Evolutionary conservation across 53 echinoderm and acorn worm species (phyloP), one percentile per base, ranked within the genome.

Genomic region (Echinarachnius parma): DNA sequence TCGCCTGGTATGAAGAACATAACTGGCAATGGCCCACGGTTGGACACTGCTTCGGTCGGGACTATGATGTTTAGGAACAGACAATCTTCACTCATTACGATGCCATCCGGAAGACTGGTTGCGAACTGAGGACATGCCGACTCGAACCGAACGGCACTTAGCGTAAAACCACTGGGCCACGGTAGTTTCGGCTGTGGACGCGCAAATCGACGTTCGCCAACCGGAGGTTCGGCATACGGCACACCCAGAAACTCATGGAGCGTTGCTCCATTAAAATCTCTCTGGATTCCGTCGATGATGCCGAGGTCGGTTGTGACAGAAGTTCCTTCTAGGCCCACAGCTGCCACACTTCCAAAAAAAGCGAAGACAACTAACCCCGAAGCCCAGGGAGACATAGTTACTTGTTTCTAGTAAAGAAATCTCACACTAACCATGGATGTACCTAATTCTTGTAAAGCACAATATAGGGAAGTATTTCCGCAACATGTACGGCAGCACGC

Each of bases 211-310:
- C 30, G 21, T 21, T 69, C 53, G 10, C 70, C 70, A 0, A 87
- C 54, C 13, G 88, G 88, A 4, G 88, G 79, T 33, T 74, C 82
- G 9, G 88, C 88, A 45, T 87, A 87, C 2, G 88, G 88, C 74
- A 87, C 81, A 3, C 88, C 88, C 36, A 21, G 21, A 25, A 53
- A 69, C 9, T 69, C 70, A 4, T 53, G 21, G 21, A 69, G 33
- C 15, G 5, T 11, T 11, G 32, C 23, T 22, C 70, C 70, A 20
- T 69, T 16, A 23, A 50, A 50, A 10, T 16, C 52, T 4, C 19
- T 19, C 18, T 19, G 52, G 18, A 9, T 50, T 16, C 52, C 52
- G 4, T n/a, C 11, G 18, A 50, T 10, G 20, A 50, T 19, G 4
- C 52, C 52, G 13, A 50, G 20, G 18, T 50, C 20, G n/a, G n/a